Conservation (phyloP, 1,140 invertebrate genomes). For the Harlomillsia oculata region DNA sequence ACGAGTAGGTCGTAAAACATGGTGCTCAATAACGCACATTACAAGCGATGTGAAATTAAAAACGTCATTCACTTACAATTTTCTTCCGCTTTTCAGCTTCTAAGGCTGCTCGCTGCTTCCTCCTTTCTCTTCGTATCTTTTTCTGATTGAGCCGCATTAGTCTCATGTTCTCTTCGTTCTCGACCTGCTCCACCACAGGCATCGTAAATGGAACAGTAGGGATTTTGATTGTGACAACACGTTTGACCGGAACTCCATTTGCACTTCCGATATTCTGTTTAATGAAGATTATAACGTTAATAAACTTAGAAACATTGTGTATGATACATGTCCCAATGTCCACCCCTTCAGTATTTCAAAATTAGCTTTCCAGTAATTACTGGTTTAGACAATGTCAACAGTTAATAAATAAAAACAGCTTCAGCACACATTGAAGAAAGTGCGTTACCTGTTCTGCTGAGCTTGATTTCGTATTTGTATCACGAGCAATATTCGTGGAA, state of each 20-base stretch:
- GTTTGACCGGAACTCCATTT: too few relatives aligned
- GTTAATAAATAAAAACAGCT: too few relatives aligned
- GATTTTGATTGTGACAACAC: conserved; percentile 31
- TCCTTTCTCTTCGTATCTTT: neutral
- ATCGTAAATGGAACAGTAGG: conserved; percentile 33
- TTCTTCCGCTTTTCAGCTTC: neutral
- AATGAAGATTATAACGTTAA: too few relatives aligned
- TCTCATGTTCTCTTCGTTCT: neutral
- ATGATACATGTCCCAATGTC: neutral
- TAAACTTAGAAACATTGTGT: too few relatives aligned
- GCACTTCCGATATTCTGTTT: too few relatives aligned
- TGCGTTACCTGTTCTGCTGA: too few relatives aligned
- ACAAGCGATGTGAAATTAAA: too few relatives aligned
- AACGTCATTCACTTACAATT: conserved; percentile 1
- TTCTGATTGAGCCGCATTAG: neutral
- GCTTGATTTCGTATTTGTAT: neutral
- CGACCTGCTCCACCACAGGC: conserved; percentile 11
- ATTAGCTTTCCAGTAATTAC: too few relatives aligned
- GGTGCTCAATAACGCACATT: too few relatives aligned
- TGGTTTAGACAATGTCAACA: too few relatives aligned
- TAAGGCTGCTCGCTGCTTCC: neutral
- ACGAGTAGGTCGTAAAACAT: too few relatives aligned
- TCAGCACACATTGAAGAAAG: too few relatives aligned
- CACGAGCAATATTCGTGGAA: neutral
- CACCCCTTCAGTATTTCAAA: neutral